Conservation (phyloP, 2,113 vertebrate species). For the Fulica atra region DNA sequence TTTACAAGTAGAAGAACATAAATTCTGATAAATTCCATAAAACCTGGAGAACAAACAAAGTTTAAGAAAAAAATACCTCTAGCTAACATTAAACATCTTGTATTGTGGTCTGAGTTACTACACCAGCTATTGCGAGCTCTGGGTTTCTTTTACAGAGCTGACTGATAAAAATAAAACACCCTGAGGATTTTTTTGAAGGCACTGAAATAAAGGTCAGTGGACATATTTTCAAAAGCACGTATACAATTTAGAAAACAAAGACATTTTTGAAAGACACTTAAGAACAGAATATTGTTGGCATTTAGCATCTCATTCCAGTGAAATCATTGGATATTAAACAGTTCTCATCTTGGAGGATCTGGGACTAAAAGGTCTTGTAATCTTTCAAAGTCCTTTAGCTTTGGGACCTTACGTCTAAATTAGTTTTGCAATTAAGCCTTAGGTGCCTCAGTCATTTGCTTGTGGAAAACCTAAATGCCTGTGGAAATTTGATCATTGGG, state of each 20-base stretch:
- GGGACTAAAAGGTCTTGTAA: neutral
- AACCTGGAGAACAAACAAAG: conserved; percentile 19
- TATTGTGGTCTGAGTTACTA: neutral
- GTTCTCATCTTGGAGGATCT: neutral
- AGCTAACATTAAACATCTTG: neutral
- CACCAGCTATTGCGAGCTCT: neutral
- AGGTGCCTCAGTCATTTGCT: neutral
- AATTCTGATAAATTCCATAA: conserved; percentile 42
- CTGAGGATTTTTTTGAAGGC: neutral
- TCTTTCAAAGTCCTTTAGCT: neutral
- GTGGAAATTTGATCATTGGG: neutral
- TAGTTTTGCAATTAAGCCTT: neutral
- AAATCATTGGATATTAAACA: neutral
- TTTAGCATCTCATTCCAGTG: neutral
- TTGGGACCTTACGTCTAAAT: neutral
- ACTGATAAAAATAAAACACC: neutral
- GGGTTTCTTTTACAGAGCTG: neutral
- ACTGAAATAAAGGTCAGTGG: neutral
- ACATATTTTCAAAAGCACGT: neutral
- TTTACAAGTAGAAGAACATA: conserved; percentile 29
- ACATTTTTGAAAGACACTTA: neutral
- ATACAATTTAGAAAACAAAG: neutral
- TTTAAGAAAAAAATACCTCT: neutral
- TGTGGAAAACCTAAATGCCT: neutral
- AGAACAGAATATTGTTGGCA: neutral